A percentile compares a stretch with the other conserved stretches of the same genome.
These are phyloP conservation scores for Periphyllus acericola DNA, from an alignment of 2,888 invertebrate species.

Conservation along the genomic window DNA sequence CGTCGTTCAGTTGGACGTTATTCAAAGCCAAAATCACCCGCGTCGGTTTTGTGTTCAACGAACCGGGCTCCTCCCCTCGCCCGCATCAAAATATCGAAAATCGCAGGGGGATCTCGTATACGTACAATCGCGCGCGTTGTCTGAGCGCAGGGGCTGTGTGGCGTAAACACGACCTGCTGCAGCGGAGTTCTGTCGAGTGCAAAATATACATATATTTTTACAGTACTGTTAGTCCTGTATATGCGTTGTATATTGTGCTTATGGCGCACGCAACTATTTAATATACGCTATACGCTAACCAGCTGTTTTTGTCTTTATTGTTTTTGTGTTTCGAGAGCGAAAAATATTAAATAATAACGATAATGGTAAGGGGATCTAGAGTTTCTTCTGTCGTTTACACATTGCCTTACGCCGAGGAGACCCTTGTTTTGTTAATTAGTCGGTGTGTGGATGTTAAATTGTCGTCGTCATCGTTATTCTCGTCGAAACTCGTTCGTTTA, in stretches of 20 bases:
- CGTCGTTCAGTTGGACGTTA: slow-evolving; percentile 3
- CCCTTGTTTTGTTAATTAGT: slow-evolving; percentile 46
- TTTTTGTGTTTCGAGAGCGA: neutral
- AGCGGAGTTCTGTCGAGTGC: neutral
- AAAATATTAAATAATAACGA: slow-evolving; percentile 26
- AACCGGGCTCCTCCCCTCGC: neutral
- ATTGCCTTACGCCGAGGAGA: neutral
- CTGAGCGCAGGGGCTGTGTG: neutral
- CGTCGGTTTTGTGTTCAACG: neutral
- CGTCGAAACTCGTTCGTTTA: neutral
- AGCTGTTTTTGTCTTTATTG: slow-evolving; percentile 41
- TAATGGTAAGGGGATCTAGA: slow-evolving; percentile 11
- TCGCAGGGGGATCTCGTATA: neutral
- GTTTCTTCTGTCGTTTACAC: slow-evolving; percentile 22
- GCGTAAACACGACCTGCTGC: neutral
- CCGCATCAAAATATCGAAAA: neutral
- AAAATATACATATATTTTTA: neutral
- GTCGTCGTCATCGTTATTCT: neutral
- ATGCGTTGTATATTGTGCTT: neutral
- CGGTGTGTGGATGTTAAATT: neutral
- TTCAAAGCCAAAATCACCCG: slow-evolving; percentile 41
- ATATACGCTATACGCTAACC: slow-evolving; percentile 17
- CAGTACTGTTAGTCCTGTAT: neutral
- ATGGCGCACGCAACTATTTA: neutral
- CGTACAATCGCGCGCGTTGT: neutral